phyloP scores from a whole-genome alignment of 2,888 invertebrate species.

The Galerucella calmariensis region DNA sequence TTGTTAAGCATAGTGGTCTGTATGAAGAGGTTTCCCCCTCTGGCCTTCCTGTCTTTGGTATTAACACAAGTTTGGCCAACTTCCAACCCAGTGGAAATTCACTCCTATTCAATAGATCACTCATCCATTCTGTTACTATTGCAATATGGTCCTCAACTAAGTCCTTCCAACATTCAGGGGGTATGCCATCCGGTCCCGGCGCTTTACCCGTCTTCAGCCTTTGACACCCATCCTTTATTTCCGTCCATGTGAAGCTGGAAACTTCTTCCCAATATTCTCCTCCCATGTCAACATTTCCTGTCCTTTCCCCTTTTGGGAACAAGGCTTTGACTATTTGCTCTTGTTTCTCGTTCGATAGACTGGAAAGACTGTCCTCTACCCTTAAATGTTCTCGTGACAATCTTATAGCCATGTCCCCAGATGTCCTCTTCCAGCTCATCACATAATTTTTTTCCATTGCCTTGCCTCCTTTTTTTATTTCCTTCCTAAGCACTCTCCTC shows the following conservation, averaged over 20 bases:
- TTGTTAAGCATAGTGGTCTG: slow-evolving; percentile 31
- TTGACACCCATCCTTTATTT: not conserved
- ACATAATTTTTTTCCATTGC: slow-evolving; percentile 28
- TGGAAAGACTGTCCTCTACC: not conserved
- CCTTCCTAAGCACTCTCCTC: not conserved
- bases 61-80: slow-evolving; percentile 15
- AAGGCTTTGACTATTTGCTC: slow-evolving; percentile 6
- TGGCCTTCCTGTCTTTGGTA: slow-evolving; percentile 23
- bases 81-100: slow-evolving; percentile 19
- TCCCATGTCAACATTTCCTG: not conserved
- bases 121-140: slow-evolving; percentile 8
- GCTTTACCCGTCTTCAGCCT: not conserved
- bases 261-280: not conserved
- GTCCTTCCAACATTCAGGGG: not conserved
- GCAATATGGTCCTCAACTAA: not conserved
- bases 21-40: not conserved
- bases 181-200: slow-evolving; percentile 9
- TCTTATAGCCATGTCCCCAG: slow-evolving; percentile 31
- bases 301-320: slow-evolving; percentile 2
- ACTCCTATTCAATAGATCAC: not conserved
- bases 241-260: not conserved
- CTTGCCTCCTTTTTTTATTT: not conserved
- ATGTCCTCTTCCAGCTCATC: slow-evolving; percentile 28
- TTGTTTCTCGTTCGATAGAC: not conserved
- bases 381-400: not conserved